Percentiles rank a stretch among this genome's conserved stretches.
Evolutionary conservation across 2,888 invertebrate genomes (phyloP).

Genomic region (Scaeva pyrastri): DNA sequence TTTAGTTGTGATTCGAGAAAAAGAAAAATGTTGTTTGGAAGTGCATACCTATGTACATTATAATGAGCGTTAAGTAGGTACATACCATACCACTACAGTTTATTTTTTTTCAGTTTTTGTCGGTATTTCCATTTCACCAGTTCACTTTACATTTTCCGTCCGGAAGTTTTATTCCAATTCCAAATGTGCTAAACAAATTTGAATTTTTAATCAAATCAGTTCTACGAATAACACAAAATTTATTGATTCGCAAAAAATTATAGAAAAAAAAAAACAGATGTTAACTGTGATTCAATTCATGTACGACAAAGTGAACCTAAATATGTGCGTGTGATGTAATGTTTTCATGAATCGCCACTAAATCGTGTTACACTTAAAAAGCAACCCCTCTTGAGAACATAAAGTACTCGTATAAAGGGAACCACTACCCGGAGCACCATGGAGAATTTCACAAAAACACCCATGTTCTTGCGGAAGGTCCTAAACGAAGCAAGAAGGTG

Average conservation of each 20-base stretch:
- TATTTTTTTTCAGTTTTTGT: slow-evolving; percentile 8
- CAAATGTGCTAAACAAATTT: slow-evolving; percentile 26
- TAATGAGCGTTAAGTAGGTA: slow-evolving; percentile 28
- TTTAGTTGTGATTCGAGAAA: slow-evolving; percentile 6
- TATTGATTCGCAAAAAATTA: slow-evolving; percentile 18
- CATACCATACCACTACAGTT: slow-evolving; percentile 28
- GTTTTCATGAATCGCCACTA: slow-evolving; percentile 39
- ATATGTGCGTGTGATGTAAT: slow-evolving; percentile 71
- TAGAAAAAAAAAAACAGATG: slow-evolving; percentile 38
- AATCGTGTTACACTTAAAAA: slow-evolving; percentile 30
- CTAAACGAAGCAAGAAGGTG: slow-evolving; percentile 81
- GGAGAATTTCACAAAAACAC: slow-evolving; percentile 83
- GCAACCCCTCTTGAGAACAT: slow-evolving; percentile 11
- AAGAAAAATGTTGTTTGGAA: slow-evolving; percentile 35
- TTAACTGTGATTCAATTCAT: slow-evolving; percentile 43
- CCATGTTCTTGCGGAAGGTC: slow-evolving; percentile 83
- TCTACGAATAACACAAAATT: background rate
- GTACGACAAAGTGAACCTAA: no score
- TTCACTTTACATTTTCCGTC: slow-evolving; percentile 53
- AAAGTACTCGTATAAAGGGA: background rate
- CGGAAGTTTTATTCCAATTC: slow-evolving; percentile 34
- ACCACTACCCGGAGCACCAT: slow-evolving; percentile 70
- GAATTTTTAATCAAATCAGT: background rate
- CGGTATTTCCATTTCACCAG: slow-evolving; percentile 45
- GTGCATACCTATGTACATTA: slow-evolving; percentile 10